A percentile compares a stretch with the other conserved stretches of the same genome.
Evolutionary conservation across 1,140 invertebrate species (phyloP).

Genomic region (Forficula auricularia): DNA sequence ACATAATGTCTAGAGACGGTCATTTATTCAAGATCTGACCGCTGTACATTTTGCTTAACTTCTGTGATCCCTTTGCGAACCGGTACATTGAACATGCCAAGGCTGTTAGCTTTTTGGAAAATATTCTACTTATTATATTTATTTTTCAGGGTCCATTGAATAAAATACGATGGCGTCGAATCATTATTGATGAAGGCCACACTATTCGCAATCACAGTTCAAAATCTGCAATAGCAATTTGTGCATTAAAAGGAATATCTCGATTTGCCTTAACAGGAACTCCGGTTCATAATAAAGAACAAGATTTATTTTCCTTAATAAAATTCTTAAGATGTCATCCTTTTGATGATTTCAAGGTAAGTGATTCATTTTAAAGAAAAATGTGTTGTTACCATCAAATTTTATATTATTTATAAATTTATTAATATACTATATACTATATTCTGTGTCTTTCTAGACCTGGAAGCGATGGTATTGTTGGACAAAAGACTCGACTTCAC

Average conservation of each 20-base stretch:
- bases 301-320: constrained; percentile 73
- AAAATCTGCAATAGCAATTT: constrained; percentile 49
- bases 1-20: too few species aligned
- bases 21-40: too few species aligned
- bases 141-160: constrained; percentile 33
- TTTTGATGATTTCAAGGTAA: constrained; percentile 61
- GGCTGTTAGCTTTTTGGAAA: too few species aligned
- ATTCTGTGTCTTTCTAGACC: constrained; percentile 26
- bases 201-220: constrained; percentile 74
- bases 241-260: constrained; percentile 35
- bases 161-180: constrained; percentile 58
- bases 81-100: too few species aligned
- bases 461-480: constrained; percentile 40
- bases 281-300: constrained; percentile 83
- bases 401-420: not conserved
- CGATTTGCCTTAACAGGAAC: constrained; percentile 87
- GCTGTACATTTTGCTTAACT: too few species aligned
- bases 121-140: constrained; percentile 6
- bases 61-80: too few species aligned
- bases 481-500: constrained; percentile 37
- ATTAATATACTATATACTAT: not conserved
- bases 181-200: constrained; percentile 89
- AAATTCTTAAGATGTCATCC: constrained; percentile 72
- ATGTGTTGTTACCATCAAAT: not conserved
- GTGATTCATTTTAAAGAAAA: not conserved